Evolutionary conservation across 1,140 invertebrate species (phyloP).

Genomic region (Nasonia vitripennis): DNA sequence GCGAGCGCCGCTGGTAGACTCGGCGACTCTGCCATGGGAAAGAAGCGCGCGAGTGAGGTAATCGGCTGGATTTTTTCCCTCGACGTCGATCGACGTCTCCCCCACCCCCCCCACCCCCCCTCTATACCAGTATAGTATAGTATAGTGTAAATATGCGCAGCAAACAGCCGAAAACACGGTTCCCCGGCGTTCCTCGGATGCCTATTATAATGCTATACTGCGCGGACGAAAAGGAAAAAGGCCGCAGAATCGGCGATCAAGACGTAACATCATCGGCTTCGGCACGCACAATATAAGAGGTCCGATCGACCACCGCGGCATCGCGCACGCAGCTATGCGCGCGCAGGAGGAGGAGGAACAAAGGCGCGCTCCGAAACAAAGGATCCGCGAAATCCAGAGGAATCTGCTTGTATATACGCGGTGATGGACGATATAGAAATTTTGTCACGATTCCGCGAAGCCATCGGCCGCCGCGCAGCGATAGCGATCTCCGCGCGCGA

Average conservation of each 20-base stretch:
- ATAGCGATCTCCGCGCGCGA: neutral
- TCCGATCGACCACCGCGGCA: too few species aligned
- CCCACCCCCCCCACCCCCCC: too few species aligned
- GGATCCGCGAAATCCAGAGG: slow-evolving; percentile 48
- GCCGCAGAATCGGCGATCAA: too few species aligned
- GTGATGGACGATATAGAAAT: slow-evolving; percentile 47
- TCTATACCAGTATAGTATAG: neutral
- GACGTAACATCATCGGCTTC: too few species aligned
- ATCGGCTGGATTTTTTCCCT: neutral
- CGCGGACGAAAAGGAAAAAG: too few species aligned
- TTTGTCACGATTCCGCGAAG: slow-evolving; percentile 63
- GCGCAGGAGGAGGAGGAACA: slow-evolving; percentile 12
- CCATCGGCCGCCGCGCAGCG: neutral
- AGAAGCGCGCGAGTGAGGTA: neutral
- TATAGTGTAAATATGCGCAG: neutral
- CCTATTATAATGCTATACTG: neutral
- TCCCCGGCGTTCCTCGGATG: neutral
- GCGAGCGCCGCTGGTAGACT: too few species aligned
- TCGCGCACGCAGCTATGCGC: too few species aligned
- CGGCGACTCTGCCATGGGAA: neutral
- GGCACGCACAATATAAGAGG: too few species aligned
- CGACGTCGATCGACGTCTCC: neutral
- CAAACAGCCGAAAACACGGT: neutral
- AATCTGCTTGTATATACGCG: neutral
- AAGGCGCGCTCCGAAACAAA: slow-evolving; percentile 52